These are phyloP conservation scores for Ephialtes manifestator DNA, from an alignment of 2,888 invertebrate genomes.

Conservation along the genomic window DNA sequence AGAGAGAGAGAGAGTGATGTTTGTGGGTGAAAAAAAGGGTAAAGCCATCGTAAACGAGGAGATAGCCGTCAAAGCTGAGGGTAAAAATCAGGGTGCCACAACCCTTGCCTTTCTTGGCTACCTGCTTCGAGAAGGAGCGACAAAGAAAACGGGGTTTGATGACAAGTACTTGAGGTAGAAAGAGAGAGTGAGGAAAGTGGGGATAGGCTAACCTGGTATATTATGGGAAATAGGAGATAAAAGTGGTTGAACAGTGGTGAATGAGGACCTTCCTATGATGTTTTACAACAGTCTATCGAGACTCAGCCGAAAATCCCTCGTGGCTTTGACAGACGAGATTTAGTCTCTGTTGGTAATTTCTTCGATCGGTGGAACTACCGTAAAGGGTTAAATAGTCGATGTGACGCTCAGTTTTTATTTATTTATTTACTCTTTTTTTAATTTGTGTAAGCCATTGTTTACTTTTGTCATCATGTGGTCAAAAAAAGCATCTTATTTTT, in stretches of 20 bases:
- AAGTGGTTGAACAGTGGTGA: conserved; percentile 75
- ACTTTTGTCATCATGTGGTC: too few species aligned
- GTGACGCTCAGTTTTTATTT: too few species aligned
- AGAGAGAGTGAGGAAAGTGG: conserved; percentile 53
- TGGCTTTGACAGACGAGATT: conserved; percentile 73
- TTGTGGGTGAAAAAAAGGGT: conserved; percentile 52
- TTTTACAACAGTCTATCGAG: conserved; percentile 79
- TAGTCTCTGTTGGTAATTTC: conserved; percentile 32
- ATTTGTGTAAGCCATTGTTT: too few species aligned
- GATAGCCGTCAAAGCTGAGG: conserved; percentile 47
- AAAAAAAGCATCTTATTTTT: too few species aligned
- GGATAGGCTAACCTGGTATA: conserved; percentile 62
- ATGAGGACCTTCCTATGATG: conserved; percentile 71
- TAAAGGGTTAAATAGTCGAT: conserved; percentile 60
- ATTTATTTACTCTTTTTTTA: too few species aligned
- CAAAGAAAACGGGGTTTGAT: conserved; percentile 7
- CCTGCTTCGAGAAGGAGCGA: conserved; percentile 65
- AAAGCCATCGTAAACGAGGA: conserved; percentile 59
- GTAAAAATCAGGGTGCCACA: conserved; percentile 72
- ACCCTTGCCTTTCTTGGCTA: conserved; percentile 74
- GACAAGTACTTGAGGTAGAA: conserved; percentile 3
- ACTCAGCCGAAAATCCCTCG: conserved; percentile 72
- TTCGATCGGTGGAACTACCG: conserved; percentile 63
- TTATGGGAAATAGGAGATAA: conserved; percentile 73
- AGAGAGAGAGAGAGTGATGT: conserved; percentile 23